Conservation (phyloP, 2,888 invertebrate genomes). For the Pterobdella sp. region DNA sequence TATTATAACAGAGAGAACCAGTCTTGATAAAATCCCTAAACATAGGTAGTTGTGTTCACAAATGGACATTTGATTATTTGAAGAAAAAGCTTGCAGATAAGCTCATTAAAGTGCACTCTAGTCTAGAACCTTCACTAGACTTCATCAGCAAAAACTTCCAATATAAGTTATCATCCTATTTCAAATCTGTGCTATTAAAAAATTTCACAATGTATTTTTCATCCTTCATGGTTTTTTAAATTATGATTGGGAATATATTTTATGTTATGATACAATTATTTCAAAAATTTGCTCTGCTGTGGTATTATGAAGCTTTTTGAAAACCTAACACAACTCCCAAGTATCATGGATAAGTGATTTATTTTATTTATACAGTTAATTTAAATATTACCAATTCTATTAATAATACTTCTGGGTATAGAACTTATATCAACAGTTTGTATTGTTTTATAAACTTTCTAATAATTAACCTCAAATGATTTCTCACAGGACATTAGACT, state of each 20-base stretch:
- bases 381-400: too few relatives aligned
- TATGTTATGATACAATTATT: neutral
- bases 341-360: too few relatives aligned
- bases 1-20: conserved; percentile 50
- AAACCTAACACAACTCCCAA: too few relatives aligned
- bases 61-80: conserved; percentile 54
- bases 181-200: neutral
- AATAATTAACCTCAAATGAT: neutral
- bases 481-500: conserved; percentile 49
- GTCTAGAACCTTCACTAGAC: conserved; percentile 51
- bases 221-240: neutral
- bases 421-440: neutral
- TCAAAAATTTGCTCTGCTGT: neutral
- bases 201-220: neutral
- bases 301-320: too few relatives aligned
- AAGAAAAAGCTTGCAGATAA: conserved; percentile 45
- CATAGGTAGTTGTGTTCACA: conserved; percentile 52
- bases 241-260: neutral
- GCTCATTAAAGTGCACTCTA: conserved; percentile 55
- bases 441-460: neutral
- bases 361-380: too few relatives aligned
- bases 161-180: conserved; percentile 48
- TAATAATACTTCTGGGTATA: neutral
- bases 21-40: conserved; percentile 51
- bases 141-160: conserved; percentile 55